Conservation (phyloP, 2,797 vertebrate species). For the Poliocrania exsul region DNA sequence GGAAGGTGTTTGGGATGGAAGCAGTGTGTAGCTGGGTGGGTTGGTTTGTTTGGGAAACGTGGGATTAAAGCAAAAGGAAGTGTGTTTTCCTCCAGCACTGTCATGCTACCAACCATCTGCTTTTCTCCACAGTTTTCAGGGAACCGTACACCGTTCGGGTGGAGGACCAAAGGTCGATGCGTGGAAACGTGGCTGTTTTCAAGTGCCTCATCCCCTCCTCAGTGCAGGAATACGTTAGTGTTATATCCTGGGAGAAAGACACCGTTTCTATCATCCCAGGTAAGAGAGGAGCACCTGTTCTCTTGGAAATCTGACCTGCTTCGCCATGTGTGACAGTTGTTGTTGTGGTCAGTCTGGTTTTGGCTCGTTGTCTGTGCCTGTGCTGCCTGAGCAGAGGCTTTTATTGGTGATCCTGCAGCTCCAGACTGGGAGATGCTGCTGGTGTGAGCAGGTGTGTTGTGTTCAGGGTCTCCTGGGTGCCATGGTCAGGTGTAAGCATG, state of each 20-base stretch:
- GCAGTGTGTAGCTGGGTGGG: constrained; percentile 14
- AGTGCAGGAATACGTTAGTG: constrained; percentile 98
- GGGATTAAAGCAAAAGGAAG: constrained; percentile 41
- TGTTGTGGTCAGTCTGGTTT: rapidly evolving
- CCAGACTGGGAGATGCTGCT: rapidly evolving
- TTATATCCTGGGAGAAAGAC: constrained; percentile 99
- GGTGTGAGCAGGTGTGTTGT: neutral
- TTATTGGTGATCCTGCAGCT: neutral
- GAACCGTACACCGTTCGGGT: constrained; percentile 99
- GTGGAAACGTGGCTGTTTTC: constrained; percentile 97
- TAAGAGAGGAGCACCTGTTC: constrained; percentile 70
- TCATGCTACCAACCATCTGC: constrained; percentile 40
- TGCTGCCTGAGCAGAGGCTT: neutral
- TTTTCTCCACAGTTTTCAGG: constrained; percentile 89
- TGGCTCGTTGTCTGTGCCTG: rapidly evolving
- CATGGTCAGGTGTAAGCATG: rapidly evolving
- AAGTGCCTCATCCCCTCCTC: constrained; percentile 99
- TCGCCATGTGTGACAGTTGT: rapidly evolving
- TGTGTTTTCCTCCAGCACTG: constrained; percentile 20
- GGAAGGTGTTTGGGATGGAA: neutral
- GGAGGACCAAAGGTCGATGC: constrained; percentile 99
- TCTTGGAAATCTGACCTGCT: neutral
- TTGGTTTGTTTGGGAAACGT: constrained; percentile 37
- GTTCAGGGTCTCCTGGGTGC: neutral
- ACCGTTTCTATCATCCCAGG: constrained; percentile 96